A percentile compares a stretch with the other conserved stretches of the same genome.
Conservation (phyloP, 2,797 vertebrate species). For the Parambassis ranga region DNA sequence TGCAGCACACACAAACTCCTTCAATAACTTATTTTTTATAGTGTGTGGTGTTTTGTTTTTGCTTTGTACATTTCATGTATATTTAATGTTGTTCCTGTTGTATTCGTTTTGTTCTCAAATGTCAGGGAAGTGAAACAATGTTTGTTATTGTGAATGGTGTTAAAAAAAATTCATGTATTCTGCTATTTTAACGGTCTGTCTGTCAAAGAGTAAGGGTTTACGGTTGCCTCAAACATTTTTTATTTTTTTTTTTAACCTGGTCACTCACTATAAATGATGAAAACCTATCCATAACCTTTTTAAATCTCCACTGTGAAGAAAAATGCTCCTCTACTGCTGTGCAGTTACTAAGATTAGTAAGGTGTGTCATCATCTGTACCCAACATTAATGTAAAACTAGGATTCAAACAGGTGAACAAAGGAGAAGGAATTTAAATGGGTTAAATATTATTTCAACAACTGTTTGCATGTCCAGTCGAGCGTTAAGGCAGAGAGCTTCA, state of each 20-base stretch:
- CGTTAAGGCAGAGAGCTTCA: constrained; percentile 36
- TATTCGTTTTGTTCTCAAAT: constrained; percentile 65
- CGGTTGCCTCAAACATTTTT: constrained; percentile 35
- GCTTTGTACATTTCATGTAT: constrained; percentile 71
- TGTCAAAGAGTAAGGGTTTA: constrained; percentile 50
- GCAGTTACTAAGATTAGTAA: constrained; percentile 53
- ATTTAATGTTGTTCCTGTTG: constrained; percentile 60
- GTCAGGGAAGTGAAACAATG: constrained; percentile 73
- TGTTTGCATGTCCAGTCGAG: constrained; percentile 25
- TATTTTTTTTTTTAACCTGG: too few relatives aligned
- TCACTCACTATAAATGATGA: too few relatives aligned
- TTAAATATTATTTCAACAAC: constrained; percentile 28
- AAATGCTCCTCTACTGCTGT: constrained; percentile 50
- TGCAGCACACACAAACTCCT: constrained; percentile 57
- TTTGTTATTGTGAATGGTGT: constrained; percentile 63
- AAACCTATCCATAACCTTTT: too few relatives aligned
- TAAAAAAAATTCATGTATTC: constrained; percentile 48
- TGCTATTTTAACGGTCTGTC: constrained; percentile 58
- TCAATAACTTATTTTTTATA: constrained; percentile 69
- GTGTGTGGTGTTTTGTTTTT: constrained; percentile 60
- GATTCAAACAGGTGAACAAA: constrained; percentile 26
- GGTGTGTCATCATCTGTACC: constrained; percentile 20
- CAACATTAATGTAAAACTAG: constrained; percentile 4
- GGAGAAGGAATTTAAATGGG: not conserved
- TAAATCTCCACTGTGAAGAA: constrained; percentile 50